Percentiles rank a stretch among this genome's conserved stretches.
Conservation (phyloP, 2,888 invertebrate species). For the Elysia crispata region DNA sequence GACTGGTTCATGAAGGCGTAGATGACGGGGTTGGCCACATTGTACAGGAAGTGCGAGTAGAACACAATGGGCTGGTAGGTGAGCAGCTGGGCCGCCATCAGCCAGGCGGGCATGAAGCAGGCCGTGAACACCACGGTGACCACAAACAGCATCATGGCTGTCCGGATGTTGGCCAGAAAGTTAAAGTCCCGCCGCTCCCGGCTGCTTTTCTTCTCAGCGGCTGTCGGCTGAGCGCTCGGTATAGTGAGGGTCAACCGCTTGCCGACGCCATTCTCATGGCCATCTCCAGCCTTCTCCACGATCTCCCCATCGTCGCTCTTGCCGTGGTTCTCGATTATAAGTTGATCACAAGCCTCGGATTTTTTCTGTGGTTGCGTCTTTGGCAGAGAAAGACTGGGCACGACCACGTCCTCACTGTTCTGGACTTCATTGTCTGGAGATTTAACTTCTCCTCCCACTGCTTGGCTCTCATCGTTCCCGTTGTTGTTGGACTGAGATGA, state of each 20-base stretch:
- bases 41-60: conserved; percentile 76
- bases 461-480: neutral
- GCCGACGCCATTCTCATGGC: conserved; percentile 37
- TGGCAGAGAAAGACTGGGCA: conserved; percentile 10
- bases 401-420: neutral
- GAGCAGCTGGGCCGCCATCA: conserved; percentile 71
- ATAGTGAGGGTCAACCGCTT: neutral
- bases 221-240: neutral
- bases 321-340: too few relatives aligned
- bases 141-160: conserved; percentile 77
- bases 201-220: conserved; percentile 51
- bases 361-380: neutral
- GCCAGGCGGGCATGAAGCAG: conserved; percentile 75
- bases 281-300: neutral
- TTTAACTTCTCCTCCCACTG: too few relatives aligned
- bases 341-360: neutral
- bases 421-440: neutral
- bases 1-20: conserved; percentile 77
- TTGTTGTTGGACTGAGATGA: neutral
- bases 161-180: conserved; percentile 75
- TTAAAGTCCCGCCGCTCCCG: conserved; percentile 67
- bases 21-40: conserved; percentile 77
- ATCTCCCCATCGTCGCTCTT: neutral
- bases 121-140: conserved; percentile 77
- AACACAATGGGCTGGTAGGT: conserved; percentile 70